A percentile compares a stretch with the other conserved stretches of the same genome.
Evolutionary conservation across 2,797 vertebrate species (phyloP).

Genomic region (Chelonia mydas): DNA sequence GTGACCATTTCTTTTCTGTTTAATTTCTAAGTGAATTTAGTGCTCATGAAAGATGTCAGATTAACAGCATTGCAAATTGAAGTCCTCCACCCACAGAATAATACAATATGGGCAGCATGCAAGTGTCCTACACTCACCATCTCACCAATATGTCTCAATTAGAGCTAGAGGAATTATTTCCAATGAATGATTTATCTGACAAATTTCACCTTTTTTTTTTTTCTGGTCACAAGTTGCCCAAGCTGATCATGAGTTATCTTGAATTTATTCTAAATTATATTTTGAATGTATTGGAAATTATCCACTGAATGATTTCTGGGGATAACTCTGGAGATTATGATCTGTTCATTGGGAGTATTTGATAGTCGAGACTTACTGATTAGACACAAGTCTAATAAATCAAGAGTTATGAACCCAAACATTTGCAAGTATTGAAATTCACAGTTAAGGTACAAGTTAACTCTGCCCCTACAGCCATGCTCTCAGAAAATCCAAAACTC

Average conservation of each 20-base stretch:
- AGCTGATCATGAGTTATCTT: constrained; percentile 36
- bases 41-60: background rate
- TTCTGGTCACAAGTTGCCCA: constrained; percentile 21
- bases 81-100: background rate
- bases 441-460: background rate
- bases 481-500: background rate
- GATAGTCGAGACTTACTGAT: background rate
- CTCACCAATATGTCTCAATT: background rate
- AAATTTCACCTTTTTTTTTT: constrained; percentile 27
- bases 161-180: constrained; percentile 3
- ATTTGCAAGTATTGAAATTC: background rate
- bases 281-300: background rate
- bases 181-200: constrained; percentile 22
- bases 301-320: constrained; percentile 2
- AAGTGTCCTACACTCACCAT: background rate
- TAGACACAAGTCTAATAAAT: constrained; percentile 16
- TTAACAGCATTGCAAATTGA: background rate
- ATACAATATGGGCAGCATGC: background rate
- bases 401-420: background rate
- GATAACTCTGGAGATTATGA: constrained; percentile 18
- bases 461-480: background rate
- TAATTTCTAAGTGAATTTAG: background rate
- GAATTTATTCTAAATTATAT: constrained; percentile 20
- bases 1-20: background rate
- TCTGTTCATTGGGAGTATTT: background rate